phyloP scores from a whole-genome alignment of 1,140 invertebrate species.

The Harlomillsia oculata region DNA sequence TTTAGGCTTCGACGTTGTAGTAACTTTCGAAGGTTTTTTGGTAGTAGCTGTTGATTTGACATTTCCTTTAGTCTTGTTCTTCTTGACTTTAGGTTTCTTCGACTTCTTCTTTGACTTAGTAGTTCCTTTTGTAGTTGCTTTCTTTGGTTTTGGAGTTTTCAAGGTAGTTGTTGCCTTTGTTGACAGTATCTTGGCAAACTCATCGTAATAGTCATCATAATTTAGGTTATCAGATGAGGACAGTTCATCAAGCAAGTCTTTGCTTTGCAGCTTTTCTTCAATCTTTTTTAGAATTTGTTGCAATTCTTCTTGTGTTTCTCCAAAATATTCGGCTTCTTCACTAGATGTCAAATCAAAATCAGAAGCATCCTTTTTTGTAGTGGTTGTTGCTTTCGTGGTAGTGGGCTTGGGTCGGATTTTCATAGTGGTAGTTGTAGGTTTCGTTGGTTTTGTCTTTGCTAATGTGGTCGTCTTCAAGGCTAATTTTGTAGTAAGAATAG shows the following conservation, averaged over 20 bases:
- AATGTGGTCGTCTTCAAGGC: background rate
- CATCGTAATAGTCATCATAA: slow-evolving; percentile 17
- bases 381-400: background rate
- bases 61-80: slow-evolving; percentile 4
- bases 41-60: slow-evolving; percentile 1
- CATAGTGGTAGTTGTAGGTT: background rate
- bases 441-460: slow-evolving; percentile 1
- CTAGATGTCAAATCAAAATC: no score
- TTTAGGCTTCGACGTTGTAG: background rate
- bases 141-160: slow-evolving; percentile 9
- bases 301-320: slow-evolving; percentile 19
- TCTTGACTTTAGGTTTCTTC: slow-evolving; percentile 11
- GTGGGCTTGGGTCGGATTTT: background rate
- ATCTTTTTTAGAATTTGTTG: slow-evolving; percentile 20
- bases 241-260: slow-evolving; percentile 6
- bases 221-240: background rate
- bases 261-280: slow-evolving; percentile 3
- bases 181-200: background rate
- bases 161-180: slow-evolving; percentile 15
- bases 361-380: no score
- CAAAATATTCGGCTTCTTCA: slow-evolving; percentile 17
- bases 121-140: slow-evolving; percentile 8
- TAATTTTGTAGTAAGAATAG: background rate
- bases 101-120: slow-evolving; percentile 11
- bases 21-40: slow-evolving; percentile 4